These are phyloP conservation scores for Spisula solida DNA, from an alignment of 2,888 invertebrate species.

Conservation along the genomic window DNA sequence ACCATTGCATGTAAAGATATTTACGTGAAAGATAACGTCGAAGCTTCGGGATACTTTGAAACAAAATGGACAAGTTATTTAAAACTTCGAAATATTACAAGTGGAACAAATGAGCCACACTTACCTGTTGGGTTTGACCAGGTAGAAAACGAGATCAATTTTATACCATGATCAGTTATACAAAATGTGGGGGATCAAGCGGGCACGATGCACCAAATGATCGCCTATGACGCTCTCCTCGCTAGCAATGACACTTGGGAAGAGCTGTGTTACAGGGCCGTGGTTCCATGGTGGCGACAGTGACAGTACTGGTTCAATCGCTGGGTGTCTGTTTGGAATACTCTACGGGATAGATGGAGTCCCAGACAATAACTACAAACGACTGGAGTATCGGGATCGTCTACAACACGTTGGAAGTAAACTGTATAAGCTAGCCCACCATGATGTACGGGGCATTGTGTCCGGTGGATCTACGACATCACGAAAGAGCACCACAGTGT, in stretches of 20 bases:
- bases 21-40: slow-evolving; percentile 80
- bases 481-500: neutral
- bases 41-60: slow-evolving; percentile 82
- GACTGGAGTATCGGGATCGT: slow-evolving; percentile 34
- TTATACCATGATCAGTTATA: slow-evolving; percentile 82
- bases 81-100: slow-evolving; percentile 63
- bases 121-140: slow-evolving; percentile 81
- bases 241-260: slow-evolving; percentile 80
- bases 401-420: slow-evolving; percentile 14
- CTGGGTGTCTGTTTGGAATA: slow-evolving; percentile 85
- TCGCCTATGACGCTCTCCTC: slow-evolving; percentile 85
- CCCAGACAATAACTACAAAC: slow-evolving; percentile 79
- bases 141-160: slow-evolving; percentile 83
- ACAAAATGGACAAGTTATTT: slow-evolving; percentile 83
- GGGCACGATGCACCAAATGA: slow-evolving; percentile 87
- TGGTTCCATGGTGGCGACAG: slow-evolving; percentile 86
- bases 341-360: slow-evolving; percentile 83
- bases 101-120: slow-evolving; percentile 76
- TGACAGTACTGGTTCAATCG: slow-evolving; percentile 86
- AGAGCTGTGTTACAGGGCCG: slow-evolving; percentile 81
- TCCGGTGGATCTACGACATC: neutral
- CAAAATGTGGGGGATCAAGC: slow-evolving; percentile 86
- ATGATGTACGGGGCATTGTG: neutral
- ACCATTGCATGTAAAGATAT: slow-evolving; percentile 71
- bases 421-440: neutral